Evolutionary conservation across 2,113 vertebrate genomes (phyloP), one percentile per base, ranked within the genome.

Genomic region (Ranitomeya variabilis): DNA sequence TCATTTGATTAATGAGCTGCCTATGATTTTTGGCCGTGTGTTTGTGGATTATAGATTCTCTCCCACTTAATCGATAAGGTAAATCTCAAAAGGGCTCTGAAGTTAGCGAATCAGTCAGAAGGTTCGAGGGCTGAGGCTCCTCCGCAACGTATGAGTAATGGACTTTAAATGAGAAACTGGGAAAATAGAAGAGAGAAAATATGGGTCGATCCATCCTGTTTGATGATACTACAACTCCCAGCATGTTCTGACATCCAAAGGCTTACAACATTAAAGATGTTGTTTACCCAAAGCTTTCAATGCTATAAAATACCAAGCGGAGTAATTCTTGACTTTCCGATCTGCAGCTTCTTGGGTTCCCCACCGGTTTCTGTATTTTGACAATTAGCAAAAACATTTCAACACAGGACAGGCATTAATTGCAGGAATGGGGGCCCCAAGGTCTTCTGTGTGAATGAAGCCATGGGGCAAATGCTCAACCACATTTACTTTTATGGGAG

Each of bases 1-100:
- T 83, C 57, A 62, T 83, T 76, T 88, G 87, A 83, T 88, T 88
- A 55, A 88, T 88, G 54, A 88, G 80, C 64, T 64, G 71, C 55
- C 15, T 74, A 15, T 64, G 83, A 55, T 88, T 66, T 88, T 81
- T 79, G 83, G 26, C 60, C 55, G 21, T n/a, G 31, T 84, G 59
- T 76, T 87, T 67, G 74, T 57, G 52, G 18, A 21, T 37, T 69
- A 89, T 83, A 11, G 81, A 85, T 89, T 79, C 23, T 60, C 23
- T 69, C n/a, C 73, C n/a, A 16, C 31, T 26, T 37, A 79, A 79
- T 89, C 87, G 67, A 84, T 89, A 85, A 78, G 62, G 87, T 79
- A 84, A 83, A 64, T 83, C 71, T 79, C 73, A 78, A 85, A 79
- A 64, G 60, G 23, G 55, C 52, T 66, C 37, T 52, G 31, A 54